phyloP scores from a whole-genome alignment of 2,113 vertebrate species.

The Epinephelus moara region DNA sequence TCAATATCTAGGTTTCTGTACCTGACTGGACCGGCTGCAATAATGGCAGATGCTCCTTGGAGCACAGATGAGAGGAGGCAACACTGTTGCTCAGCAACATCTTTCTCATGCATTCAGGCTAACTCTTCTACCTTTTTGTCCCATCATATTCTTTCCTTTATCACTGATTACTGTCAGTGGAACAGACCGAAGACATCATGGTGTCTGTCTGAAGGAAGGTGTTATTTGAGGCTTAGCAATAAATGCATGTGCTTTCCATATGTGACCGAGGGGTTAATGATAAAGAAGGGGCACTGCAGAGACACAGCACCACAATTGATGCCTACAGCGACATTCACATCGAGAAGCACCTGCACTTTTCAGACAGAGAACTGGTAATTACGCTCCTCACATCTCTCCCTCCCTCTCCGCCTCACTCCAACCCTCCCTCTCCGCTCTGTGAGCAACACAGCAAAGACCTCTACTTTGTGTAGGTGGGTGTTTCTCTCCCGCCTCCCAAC shows the following conservation, averaged over 20 bases:
- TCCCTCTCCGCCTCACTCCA: slow-evolving; percentile 38
- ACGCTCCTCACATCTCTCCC: slow-evolving; percentile 58
- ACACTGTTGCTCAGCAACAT: slow-evolving; percentile 74
- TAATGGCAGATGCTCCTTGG: slow-evolving; percentile 3
- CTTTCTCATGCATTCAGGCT: slow-evolving; percentile 12
- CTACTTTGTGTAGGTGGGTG: slow-evolving; percentile 66
- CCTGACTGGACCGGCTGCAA: background rate
- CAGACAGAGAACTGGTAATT: slow-evolving; percentile 72
- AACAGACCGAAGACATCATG: background rate
- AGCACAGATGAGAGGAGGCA: background rate
- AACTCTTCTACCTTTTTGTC: background rate
- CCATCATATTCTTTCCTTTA: background rate
- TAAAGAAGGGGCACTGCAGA: slow-evolving; percentile 33
- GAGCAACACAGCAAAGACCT: slow-evolving; percentile 71
- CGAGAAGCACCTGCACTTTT: slow-evolving; percentile 76
- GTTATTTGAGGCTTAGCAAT: slow-evolving; percentile 1
- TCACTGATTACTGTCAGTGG: background rate
- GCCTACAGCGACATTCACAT: slow-evolving; percentile 33
- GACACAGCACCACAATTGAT: slow-evolving; percentile 13
- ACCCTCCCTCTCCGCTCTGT: slow-evolving; percentile 44
- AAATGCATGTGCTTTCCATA: slow-evolving; percentile 13
- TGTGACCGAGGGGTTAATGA: background rate
- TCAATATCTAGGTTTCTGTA: slow-evolving; percentile 18
- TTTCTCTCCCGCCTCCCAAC: slow-evolving; percentile 54
- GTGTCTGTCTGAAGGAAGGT: background rate